Evolutionary conservation across 2,888 invertebrate species (phyloP).

Genomic region (Noctua comes): DNA sequence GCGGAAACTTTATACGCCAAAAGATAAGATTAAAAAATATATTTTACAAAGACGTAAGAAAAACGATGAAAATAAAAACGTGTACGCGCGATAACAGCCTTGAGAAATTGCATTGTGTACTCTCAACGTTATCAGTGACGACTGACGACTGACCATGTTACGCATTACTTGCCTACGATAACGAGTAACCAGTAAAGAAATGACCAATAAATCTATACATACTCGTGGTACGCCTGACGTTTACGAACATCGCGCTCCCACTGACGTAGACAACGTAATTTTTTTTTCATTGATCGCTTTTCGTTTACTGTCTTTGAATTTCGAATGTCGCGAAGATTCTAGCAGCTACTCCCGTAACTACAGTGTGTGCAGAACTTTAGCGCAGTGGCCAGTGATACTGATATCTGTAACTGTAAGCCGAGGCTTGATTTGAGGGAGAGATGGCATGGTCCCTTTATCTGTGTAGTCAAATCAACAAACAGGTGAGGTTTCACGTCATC

Average conservation of each 20-base stretch:
- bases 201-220: constrained; percentile 45
- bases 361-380: neutral
- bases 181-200: constrained; percentile 57
- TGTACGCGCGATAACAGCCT: constrained; percentile 50
- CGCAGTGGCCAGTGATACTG: neutral
- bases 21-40: constrained; percentile 11
- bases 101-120: constrained; percentile 63
- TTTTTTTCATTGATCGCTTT: neutral
- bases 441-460: neutral
- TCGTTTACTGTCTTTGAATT: neutral
- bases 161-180: constrained; percentile 64
- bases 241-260: constrained; percentile 19
- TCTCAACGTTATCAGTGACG: constrained; percentile 64
- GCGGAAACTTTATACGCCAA: neutral
- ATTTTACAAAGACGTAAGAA: constrained; percentile 18
- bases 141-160: constrained; percentile 57
- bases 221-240: constrained; percentile 46
- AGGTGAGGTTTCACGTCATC: neutral
- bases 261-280: constrained; percentile 34
- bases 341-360: too few species aligned
- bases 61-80: constrained; percentile 40
- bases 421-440: neutral
- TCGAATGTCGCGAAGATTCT: neutral
- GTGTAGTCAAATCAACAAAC: too few species aligned
- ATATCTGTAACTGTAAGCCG: neutral